Percentiles rank a stretch among this genome's conserved stretches.
Conservation (phyloP, 1,140 invertebrate species). For the Orchestia grillus region DNA sequence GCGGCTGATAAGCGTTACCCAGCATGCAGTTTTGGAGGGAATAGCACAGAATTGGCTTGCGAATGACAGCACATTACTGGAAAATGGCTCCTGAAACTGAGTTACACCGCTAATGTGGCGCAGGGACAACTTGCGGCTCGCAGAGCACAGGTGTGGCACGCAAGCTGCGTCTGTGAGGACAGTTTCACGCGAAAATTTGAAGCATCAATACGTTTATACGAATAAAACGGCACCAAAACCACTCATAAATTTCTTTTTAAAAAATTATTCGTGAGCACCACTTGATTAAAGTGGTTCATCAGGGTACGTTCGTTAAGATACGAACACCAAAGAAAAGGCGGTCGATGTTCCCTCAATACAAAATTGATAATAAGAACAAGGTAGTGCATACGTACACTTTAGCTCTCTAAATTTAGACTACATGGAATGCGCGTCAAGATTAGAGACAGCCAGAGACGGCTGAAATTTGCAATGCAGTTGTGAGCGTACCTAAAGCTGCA, state of each 20-base stretch:
- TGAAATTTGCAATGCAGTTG: no score
- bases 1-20: neutral
- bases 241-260: neutral
- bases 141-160: neutral
- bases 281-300: no score
- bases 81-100: conserved; percentile 7
- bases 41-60: conserved; percentile 7
- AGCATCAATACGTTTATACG: neutral
- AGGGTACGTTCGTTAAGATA: no score
- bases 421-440: no score
- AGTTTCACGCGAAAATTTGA: neutral
- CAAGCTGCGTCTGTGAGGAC: neutral
- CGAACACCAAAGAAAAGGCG: no score
- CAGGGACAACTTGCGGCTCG: neutral
- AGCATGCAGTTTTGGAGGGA: neutral
- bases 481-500: no score
- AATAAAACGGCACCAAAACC: neutral
- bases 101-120: neutral
- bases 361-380: no score
- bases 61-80: neutral
- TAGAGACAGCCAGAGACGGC: no score
- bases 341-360: no score
- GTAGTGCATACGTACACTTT: no score
- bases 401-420: no score
- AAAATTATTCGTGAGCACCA: neutral